A percentile compares a stretch with the other conserved stretches of the same genome.
These are phyloP conservation scores for Leptopilina myrica DNA, from an alignment of 2,888 invertebrate genomes.

Conservation along the genomic window DNA sequence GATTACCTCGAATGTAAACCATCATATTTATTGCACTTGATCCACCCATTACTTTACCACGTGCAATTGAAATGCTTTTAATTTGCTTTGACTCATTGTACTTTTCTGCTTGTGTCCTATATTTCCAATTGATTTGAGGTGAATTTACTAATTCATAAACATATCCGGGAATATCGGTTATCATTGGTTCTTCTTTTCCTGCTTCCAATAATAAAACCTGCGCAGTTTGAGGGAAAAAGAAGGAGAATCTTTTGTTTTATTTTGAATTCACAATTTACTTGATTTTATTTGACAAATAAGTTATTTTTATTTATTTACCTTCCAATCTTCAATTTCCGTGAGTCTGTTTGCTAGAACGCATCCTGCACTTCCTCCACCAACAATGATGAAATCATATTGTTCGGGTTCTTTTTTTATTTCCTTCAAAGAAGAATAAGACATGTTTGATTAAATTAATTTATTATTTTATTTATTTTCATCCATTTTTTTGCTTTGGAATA, in stretches of 20 bases:
- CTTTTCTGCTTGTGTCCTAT: conserved; percentile 89
- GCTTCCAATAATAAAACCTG: conserved; percentile 83
- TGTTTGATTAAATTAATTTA: no score
- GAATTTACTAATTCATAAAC: conserved; percentile 78
- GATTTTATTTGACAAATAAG: not conserved
- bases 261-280: not conserved
- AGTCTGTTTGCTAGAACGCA: conserved; percentile 78
- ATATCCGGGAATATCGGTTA: conserved; percentile 83
- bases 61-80: conserved; percentile 91
- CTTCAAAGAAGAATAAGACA: not conserved
- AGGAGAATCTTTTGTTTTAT: not conserved
- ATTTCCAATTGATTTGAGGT: conserved; percentile 86
- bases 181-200: conserved; percentile 83
- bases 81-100: conserved; percentile 85
- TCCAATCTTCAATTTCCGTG: conserved; percentile 75
- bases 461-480: no score
- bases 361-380: conserved; percentile 78
- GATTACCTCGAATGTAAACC: conserved; percentile 93
- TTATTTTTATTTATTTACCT: conserved; percentile 63
- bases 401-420: not conserved
- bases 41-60: conserved; percentile 91
- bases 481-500: no score
- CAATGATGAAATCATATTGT: conserved; percentile 69
- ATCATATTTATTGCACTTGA: conserved; percentile 93
- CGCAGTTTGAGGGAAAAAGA: not conserved